Evolutionary conservation across 2,113 vertebrate genomes (phyloP), one percentile per base, ranked within the genome.

Genomic region (Cervus canadensis): DNA sequence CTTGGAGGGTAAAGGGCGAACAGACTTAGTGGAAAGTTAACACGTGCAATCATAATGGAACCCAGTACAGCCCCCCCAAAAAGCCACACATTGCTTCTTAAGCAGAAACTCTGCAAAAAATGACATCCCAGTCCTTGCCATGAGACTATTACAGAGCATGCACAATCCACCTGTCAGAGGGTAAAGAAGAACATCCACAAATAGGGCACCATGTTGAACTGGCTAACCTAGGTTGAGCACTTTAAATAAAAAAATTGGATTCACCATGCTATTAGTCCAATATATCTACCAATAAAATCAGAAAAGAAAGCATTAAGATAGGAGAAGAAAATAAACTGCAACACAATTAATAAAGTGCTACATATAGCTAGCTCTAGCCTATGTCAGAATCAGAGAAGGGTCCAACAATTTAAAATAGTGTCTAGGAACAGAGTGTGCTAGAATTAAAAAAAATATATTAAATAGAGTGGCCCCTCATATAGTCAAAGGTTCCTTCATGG

Each of bases 1-100:
- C 96, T 98, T 96, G 97, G 91, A 98, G 94, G 97, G 87, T 1
- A 79, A 97, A 98, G 57, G 83, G 96, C 0, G 0, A 85, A 98
- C 71, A 95, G 96, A n/a, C 82, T 97, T 90, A 79, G 92, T 60
- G 74, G 85, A 95, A 96, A 96, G 88, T 91, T 93, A 95, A 85
- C 7, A 12, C 16, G 50, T 23, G 74, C 74, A 60, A 95, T 95
- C 71, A 81, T 50, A 97, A 92, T 33, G 33, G 87, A 54, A 7
- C 30, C 95, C 40, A 84, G 40, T 12, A 84, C 21, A 92, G 81
- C 67, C n/a, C 48, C 48, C 48, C 48, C 48, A 87, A 90, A 97
- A 96, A 78, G 40, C 54, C 60, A 91, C 43, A 95, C 19, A 19
- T 81, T 86, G 21, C 60, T 95, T 95, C 82, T 95, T 83, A 95